phyloP scores from a whole-genome alignment of 1,140 invertebrate genomes.

The Pogonus chalceus region DNA sequence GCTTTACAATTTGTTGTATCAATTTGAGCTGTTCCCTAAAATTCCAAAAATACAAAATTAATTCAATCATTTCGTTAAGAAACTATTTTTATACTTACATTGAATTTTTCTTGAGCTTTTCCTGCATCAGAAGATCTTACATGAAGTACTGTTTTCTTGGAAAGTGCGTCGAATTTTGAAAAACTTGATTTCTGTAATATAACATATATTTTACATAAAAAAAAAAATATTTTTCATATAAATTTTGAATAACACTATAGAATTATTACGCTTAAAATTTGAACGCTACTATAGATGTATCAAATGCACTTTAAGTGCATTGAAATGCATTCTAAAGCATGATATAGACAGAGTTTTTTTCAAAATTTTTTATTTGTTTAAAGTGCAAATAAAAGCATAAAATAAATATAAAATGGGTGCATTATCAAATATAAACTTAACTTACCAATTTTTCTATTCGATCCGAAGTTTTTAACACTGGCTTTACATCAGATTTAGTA shows the following conservation, averaged over 20 bases:
- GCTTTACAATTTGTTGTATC: constrained; percentile 58
- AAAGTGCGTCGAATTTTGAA: constrained; percentile 61
- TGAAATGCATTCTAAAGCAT: neutral
- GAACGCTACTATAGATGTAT: neutral
- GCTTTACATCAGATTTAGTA: too few relatives aligned
- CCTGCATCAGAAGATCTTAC: constrained; percentile 53
- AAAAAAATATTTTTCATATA: neutral
- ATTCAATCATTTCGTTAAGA: neutral
- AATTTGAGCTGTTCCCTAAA: constrained; percentile 25
- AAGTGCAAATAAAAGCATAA: too few relatives aligned
- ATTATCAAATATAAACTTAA: too few relatives aligned
- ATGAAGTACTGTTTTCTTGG: constrained; percentile 57
- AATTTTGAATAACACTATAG: neutral
- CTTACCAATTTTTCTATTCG: constrained; percentile 10
- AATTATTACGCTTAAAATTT: neutral
- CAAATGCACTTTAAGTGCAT: neutral
- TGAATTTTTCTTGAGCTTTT: constrained; percentile 58
- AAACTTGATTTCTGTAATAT: constrained; percentile 64
- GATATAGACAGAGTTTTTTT: constrained; percentile 4
- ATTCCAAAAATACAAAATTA: neutral
- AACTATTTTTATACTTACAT: constrained; percentile 51
- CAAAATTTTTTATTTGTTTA: constrained; percentile 11
- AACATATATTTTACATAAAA: constrained; percentile 9
- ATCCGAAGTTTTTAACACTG: neutral
- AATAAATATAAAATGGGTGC: too few relatives aligned